Percentiles rank a stretch among this genome's conserved stretches.
These are phyloP conservation scores for Thamnophis sirtalis DNA, from an alignment of 2,113 vertebrate species.

Conservation along the genomic window DNA sequence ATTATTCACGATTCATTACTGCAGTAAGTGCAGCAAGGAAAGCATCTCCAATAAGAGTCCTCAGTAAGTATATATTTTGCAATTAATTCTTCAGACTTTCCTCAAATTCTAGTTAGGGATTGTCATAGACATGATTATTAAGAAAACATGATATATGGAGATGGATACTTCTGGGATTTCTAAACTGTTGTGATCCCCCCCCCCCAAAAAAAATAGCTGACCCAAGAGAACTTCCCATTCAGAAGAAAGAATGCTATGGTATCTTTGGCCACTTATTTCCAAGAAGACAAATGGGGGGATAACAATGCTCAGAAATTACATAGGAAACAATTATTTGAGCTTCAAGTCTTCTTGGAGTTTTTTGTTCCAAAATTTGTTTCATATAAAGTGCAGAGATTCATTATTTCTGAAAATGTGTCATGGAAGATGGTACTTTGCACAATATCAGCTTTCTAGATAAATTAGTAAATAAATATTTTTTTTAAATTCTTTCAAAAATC, in stretches of 20 bases:
- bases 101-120: background rate
- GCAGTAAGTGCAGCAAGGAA: conserved; percentile 81
- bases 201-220: background rate
- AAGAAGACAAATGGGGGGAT: background rate
- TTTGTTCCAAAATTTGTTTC: background rate
- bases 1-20: conserved; percentile 86
- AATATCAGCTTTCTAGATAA: background rate
- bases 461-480: background rate
- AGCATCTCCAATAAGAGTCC: conserved; percentile 77
- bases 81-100: background rate
- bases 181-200: background rate
- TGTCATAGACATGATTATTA: background rate
- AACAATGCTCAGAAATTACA: background rate
- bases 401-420: background rate
- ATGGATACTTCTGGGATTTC: background rate
- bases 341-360: background rate
- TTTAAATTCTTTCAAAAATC: no score
- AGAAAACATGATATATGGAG: background rate
- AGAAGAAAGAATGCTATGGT: background rate
- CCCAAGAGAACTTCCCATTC: background rate
- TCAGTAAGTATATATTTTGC: conserved; percentile 75
- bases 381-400: background rate
- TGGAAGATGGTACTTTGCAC: background rate
- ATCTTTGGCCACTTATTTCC: background rate
- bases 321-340: background rate